Base-by-base conservation (phyloP, 1,140 invertebrate species). In the Sminthurides bifidus region DNA sequence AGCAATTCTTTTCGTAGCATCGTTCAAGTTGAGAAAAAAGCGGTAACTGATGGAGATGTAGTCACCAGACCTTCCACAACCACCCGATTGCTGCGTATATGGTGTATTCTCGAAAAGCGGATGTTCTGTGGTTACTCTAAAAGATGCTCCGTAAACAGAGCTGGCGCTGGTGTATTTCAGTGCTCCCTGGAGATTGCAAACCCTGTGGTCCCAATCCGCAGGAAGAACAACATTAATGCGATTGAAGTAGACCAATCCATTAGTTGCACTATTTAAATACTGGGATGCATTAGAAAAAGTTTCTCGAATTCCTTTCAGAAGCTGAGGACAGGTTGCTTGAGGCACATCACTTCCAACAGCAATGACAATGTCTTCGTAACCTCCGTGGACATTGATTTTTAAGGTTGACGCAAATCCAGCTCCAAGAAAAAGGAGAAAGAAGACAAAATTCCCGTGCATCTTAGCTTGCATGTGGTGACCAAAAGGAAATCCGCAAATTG, bases 1-100 rank as follows among this genome's bases (percentile, higher is more conserved):
- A 43, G 29, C 24, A 52, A 35, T 49, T 24, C 40, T 26, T 4
- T 43, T 45, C 24, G 50, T 49, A 5, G 56, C 57, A 23, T 61
- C 62, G 59, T 64, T 64, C 31, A 54, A 53, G 26, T 54, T 53
- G 14, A 59, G 19, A 50, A 65, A 35, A 52, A 53, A 65, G 19
- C 54, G 52, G 52, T 73, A 73, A 49, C 73, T 72, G 2, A 79
- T 40, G 58, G 74, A 76, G 17, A 81, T 76, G 59, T 77, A 76
- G 65, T 80, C 77, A 1, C 79, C 79, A 6, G 69, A 69, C 60
- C 74, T 68, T 3, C 75, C 77, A 56, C 31, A 31, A 4, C 76
- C 76, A 19, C 69, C 63, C 17, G 75, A 74, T 67, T 81, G 79
- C 61, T 79, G 75, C 0, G 78, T 79, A 72, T 74, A 81, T 8